Conservation (phyloP, 2,888 invertebrate genomes). For the Herminia tarsipennalis region DNA sequence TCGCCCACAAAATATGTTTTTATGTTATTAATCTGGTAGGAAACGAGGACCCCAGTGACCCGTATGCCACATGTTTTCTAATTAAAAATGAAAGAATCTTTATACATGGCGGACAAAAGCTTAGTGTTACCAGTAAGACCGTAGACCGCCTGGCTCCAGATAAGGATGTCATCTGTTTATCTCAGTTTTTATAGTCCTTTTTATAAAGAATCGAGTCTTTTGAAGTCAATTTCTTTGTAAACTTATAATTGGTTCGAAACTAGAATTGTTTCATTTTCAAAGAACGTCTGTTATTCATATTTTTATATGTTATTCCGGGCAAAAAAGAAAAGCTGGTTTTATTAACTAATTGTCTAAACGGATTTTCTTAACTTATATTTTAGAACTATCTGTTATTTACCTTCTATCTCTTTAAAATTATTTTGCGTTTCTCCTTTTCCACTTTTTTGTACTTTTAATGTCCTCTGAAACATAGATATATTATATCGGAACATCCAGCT, state of each 20-base stretch:
- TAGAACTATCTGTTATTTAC: no score
- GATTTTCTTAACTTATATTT: no score
- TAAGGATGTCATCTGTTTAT: conserved; percentile 53
- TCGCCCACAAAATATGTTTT: conserved; percentile 56
- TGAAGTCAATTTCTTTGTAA: conserved; percentile 42
- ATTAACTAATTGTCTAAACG: no score
- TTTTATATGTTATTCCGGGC: background rate
- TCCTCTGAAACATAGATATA: no score
- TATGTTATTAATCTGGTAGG: conserved; percentile 65
- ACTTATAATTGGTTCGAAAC: conserved; percentile 27
- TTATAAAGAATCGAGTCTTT: conserved; percentile 40
- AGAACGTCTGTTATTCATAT: conserved; percentile 11
- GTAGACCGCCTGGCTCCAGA: conserved; percentile 83
- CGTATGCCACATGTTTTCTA: conserved; percentile 48
- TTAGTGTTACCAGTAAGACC: conserved; percentile 46
- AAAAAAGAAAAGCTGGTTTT: no score
- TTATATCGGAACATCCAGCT: no score
- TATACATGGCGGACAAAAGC: conserved; percentile 54
- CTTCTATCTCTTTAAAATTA: no score
- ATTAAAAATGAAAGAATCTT: conserved; percentile 72
- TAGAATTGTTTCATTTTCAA: conserved; percentile 29
- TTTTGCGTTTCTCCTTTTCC: no score
- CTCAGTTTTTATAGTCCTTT: conserved; percentile 37
- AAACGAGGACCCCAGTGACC: conserved; percentile 71
- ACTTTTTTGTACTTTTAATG: no score